These are phyloP conservation scores for Holothuria scabra DNA, from an alignment of 53 echinoderm and acorn worm species.

Conservation along the genomic window DNA sequence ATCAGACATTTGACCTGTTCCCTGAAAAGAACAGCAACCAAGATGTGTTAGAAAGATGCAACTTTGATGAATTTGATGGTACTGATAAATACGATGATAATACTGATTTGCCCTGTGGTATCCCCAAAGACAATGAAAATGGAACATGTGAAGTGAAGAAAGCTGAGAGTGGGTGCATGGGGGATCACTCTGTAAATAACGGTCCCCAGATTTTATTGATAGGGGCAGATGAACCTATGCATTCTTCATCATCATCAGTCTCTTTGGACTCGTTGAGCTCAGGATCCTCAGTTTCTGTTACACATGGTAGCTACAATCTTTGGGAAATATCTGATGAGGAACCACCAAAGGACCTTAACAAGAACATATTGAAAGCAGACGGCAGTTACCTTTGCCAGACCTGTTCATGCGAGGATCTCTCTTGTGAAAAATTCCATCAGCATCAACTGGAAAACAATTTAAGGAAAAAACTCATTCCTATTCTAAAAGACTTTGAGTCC, in stretches of 20 bases:
- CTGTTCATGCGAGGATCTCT: background rate
- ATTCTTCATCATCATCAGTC: background rate
- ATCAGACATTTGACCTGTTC: too few species aligned
- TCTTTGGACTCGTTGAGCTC: constrained; percentile 9
- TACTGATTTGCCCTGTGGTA: too few species aligned
- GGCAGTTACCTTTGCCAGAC: too few species aligned
- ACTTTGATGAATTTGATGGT: too few species aligned
- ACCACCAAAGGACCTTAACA: background rate
- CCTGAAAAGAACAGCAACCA: too few species aligned
- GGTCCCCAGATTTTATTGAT: too few species aligned
- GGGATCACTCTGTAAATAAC: too few species aligned
- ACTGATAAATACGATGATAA: too few species aligned
- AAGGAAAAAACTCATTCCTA: constrained; percentile 2
- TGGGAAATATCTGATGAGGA: constrained; percentile 5
- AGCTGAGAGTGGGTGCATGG: too few species aligned
- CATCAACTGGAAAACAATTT: background rate
- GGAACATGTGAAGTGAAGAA: too few species aligned
- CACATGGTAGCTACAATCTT: constrained; percentile 23
- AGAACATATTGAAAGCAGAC: constrained; percentile 7
- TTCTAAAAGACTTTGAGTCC: constrained; percentile 24
- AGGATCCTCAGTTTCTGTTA: background rate
- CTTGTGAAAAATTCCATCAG: background rate
- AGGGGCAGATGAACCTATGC: background rate
- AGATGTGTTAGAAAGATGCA: too few species aligned
- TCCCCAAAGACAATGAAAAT: too few species aligned